phyloP scores from a whole-genome alignment of 2,888 invertebrate genomes.

The Scrobipalpa costella region DNA sequence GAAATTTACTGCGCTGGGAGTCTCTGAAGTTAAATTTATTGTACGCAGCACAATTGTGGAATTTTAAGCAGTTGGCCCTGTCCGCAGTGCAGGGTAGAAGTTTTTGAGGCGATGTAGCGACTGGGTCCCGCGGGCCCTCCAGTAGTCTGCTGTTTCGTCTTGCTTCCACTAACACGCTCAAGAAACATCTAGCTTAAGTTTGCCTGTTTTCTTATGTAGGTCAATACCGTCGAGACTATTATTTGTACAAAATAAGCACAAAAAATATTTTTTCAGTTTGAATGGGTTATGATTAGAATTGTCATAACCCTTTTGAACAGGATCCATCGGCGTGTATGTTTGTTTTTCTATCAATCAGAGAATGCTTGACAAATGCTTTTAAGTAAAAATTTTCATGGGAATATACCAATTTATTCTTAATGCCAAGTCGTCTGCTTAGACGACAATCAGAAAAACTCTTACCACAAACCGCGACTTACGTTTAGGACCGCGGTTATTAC shows the following conservation, averaged over 20 bases:
- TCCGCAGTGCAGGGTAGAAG: constrained; percentile 51
- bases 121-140: constrained; percentile 24
- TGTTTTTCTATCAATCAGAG: too few relatives aligned
- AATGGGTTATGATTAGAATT: too few relatives aligned
- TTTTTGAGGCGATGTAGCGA: constrained; percentile 31
- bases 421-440: too few relatives aligned
- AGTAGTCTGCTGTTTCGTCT: constrained; percentile 29
- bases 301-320: too few relatives aligned
- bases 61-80: constrained; percentile 63
- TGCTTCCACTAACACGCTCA: background rate
- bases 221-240: background rate
- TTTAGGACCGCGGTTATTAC: constrained; percentile 8
- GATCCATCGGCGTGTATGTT: too few relatives aligned
- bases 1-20: constrained; percentile 63
- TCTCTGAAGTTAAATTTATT: constrained; percentile 66
- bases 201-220: constrained; percentile 4
- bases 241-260: background rate
- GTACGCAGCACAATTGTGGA: constrained; percentile 67
- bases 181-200: constrained; percentile 1
- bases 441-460: background rate
- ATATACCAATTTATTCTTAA: too few relatives aligned
- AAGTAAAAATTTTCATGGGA: too few relatives aligned
- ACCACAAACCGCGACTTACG: background rate
- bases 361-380: too few relatives aligned
- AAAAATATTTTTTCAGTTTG: too few relatives aligned